Conservation (phyloP, 2,797 vertebrate genomes). For the Poeciliopsis presidionis region DNA sequence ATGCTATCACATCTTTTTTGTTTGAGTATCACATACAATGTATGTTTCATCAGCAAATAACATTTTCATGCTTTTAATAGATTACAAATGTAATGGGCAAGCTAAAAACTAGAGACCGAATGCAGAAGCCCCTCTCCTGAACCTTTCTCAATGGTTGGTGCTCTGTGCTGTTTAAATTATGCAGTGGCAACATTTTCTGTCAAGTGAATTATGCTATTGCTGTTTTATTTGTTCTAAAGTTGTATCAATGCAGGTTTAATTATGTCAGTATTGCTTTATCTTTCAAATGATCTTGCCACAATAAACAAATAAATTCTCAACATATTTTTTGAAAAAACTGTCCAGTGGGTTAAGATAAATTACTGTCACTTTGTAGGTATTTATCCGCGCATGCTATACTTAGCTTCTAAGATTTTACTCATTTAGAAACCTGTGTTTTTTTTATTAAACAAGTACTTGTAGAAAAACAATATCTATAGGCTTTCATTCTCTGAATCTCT, state of each 20-base stretch:
- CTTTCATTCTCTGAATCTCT: slow-evolving; percentile 37
- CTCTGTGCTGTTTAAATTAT: neutral
- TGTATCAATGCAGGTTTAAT: neutral
- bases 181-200: neutral
- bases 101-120: neutral
- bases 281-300: neutral
- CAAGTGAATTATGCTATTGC: neutral
- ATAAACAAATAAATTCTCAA: neutral
- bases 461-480: slow-evolving; percentile 25
- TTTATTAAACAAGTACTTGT: slow-evolving; percentile 19
- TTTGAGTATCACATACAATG: neutral
- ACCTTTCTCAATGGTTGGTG: neutral
- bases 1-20: neutral
- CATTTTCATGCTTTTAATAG: neutral
- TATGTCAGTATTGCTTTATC: neutral
- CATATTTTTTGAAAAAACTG: neutral
- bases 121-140: neutral
- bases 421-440: neutral
- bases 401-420: neutral
- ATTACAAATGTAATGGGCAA: neutral
- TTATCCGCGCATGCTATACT: neutral
- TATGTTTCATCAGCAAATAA: neutral
- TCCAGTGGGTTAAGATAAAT: neutral
- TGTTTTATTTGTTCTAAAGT: neutral
- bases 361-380: neutral